phyloP scores from a whole-genome alignment of 2,113 vertebrate genomes.

The Taurulus bubalis region DNA sequence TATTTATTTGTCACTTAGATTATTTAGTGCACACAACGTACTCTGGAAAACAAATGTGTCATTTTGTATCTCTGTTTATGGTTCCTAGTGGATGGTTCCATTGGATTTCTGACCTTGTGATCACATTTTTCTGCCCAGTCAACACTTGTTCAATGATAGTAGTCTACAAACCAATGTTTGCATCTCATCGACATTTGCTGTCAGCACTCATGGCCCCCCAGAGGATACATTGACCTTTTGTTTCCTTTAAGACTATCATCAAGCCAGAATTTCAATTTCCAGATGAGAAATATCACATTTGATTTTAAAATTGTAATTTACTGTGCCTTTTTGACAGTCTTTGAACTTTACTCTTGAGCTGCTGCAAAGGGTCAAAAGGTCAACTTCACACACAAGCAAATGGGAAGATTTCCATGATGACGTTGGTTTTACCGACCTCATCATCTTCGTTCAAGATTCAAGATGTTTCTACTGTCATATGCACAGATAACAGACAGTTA shows the following conservation, averaged over 20 bases:
- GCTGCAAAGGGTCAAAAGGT: conserved; percentile 9
- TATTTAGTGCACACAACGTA: neutral
- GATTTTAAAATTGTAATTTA: neutral
- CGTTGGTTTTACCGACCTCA: neutral
- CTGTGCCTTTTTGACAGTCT: neutral
- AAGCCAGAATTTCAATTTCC: neutral
- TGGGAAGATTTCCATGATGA: neutral
- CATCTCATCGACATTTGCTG: neutral
- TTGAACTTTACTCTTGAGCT: neutral
- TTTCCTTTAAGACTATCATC: neutral
- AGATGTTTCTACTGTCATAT: too few relatives aligned
- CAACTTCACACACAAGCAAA: neutral
- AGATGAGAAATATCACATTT: neutral
- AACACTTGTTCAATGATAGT: neutral
- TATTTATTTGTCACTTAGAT: neutral
- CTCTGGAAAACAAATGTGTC: neutral
- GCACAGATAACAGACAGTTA: too few relatives aligned
- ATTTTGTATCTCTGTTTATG: neutral
- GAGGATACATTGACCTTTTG: neutral
- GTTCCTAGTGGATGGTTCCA: neutral
- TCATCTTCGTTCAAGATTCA: too few relatives aligned
- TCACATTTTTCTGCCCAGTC: neutral
- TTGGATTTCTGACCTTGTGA: neutral
- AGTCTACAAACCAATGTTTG: neutral
- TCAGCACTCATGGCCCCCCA: neutral